A percentile compares a stretch with the other conserved stretches of the same genome.
These are phyloP conservation scores for Chloebia gouldiae DNA, from an alignment of 2,113 vertebrate species.

Conservation along the genomic window DNA sequence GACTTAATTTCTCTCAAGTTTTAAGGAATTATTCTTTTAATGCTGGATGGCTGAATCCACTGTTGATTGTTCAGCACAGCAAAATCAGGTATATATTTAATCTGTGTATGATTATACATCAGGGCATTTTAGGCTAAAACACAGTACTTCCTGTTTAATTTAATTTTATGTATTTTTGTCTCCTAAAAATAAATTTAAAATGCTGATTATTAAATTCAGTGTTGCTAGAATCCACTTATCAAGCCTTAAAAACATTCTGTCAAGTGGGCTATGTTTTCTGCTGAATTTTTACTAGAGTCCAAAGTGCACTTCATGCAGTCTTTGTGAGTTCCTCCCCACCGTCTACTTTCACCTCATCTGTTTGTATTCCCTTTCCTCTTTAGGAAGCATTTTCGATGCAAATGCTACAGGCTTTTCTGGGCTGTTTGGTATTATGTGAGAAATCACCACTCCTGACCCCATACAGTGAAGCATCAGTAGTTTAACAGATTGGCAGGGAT, in stretches of 20 bases:
- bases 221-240: neutral
- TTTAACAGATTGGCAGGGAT: conserved; percentile 55
- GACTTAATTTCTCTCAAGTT: neutral
- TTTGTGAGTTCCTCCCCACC: neutral
- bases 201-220: neutral
- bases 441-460: conserved; percentile 55
- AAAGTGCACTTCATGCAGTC: neutral
- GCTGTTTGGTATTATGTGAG: conserved; percentile 53
- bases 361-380: conserved; percentile 1
- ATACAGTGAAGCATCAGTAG: conserved; percentile 43
- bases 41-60: neutral
- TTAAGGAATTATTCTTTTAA: neutral
- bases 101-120: neutral
- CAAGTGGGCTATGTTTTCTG: neutral
- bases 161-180: neutral
- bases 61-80: neutral
- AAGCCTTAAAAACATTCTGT: neutral
- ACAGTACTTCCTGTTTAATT: neutral
- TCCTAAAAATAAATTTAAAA: neutral
- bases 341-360: neutral
- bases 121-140: neutral
- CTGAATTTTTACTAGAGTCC: neutral
- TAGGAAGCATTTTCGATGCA: conserved; percentile 18
- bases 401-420: conserved; percentile 52
- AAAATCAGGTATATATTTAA: neutral